Base-by-base conservation (phyloP, 2,888 invertebrate species). In the Cantharis rustica region DNA sequence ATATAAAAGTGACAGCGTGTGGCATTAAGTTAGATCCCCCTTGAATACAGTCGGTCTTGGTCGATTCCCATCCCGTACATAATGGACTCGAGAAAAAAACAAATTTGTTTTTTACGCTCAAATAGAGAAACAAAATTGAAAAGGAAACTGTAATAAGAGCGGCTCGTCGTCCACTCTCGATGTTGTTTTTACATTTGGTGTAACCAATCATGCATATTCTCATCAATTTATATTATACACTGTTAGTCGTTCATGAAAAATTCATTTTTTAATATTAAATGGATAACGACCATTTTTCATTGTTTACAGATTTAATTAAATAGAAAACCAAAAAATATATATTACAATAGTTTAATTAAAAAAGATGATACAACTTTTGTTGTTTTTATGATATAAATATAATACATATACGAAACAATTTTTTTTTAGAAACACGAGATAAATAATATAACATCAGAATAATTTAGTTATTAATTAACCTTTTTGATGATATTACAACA, bases 71-170 rank as follows among this genome's bases (percentile, higher is more conserved):
- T 77, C 80, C 81, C 79, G 75, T 80, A 82, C 82, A 84, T 86
- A 86, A 86, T 86, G 85, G 86, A 86, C 85, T 86, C 84, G 85
- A 86, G 85, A 86, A 86, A 86, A 66, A 85, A 86, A 86, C 86
- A 86, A 86, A 86, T 86, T 86, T 86, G 86, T 86, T 86, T 86
- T 86, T 86, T 86, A 86, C 86, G 86, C 85, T 86, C 86, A 86
- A 86, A 86, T 86, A 86, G 86, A 86, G 86, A 86, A 86, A 86
- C 86, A 85, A 86, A 86, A 86, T 86, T 86, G 86, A 86, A 86
- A 85, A 85, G 86, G 86, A 86, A 86, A 85, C 85, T 85, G 85
- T 85, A 85, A 85, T 86, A 85, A 85, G 85, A 84, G 74, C 75
- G 77, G 72, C 78, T 79, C 80, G 77, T 79, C 78, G 80, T 79